Evolutionary conservation across 2,113 vertebrate species (phyloP), one percentile per base, ranked within the genome.

Genomic region (Promerops cafer): DNA sequence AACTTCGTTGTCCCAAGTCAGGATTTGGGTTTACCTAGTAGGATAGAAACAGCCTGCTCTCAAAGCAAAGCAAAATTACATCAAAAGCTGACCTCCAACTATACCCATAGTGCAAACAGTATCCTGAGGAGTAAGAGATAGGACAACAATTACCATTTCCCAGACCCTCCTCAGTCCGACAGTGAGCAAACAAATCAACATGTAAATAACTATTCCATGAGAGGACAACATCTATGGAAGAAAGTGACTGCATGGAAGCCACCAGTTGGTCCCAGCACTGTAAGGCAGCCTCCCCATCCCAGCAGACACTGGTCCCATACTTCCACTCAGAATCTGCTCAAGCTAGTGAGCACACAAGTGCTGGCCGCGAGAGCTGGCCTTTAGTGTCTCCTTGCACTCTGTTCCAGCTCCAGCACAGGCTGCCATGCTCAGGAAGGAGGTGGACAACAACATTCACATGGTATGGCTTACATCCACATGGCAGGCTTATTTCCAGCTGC

Each of bases 21-120:
- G 26, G 20, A 56, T 47, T 60, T 3, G 5, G 31, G 35, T 82
- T 50, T 59, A 68, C 22, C 15, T 57, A 33, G 19, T 45, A 59
- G n/a, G 35, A 76, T 1, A 79, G 79, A 85, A 94, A 89, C 11
- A 71, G 15, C 27, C 44, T 35, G n/a, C 52, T 77, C 44, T 42
- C 21, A 91, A 66, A 76, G 63, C 30, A 72, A 75, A 77, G 63
- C 31, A 77, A 79, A 93, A 68, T 2, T 81, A 23, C 54, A 64
- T 50, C 40, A 77, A 83, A 83, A 84, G 18, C 59, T 77, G 39
- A 42, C 37, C 9, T 87, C 19, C 22, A 50, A 23, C 20, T 49
- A 42, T 3, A 26, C 27, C 6, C 3, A 2, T 0, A 57, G 28
- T 3, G 9, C 56, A 63, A 87, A 50, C 17, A 59, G 24, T 11